Evolutionary conservation across 2,888 invertebrate genomes (phyloP), one percentile per base, ranked within the genome.

Genomic region (Herminia tarsipennalis): DNA sequence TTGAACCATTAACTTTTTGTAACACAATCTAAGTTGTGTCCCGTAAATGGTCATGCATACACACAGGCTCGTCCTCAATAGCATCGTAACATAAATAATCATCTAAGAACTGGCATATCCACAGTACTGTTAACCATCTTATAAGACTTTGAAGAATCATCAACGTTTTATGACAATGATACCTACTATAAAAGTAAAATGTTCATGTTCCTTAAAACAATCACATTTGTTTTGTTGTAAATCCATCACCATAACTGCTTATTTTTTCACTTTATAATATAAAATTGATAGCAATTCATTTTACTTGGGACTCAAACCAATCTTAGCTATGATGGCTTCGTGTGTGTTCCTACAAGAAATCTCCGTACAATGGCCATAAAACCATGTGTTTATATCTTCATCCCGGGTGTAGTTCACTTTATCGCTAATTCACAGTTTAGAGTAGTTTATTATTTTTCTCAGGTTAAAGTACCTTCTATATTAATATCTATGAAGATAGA

Each of bases 341-440:
- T 68, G 71, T 71, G 72, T 50, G 71, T 67, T 61, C 66, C 49
- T 40, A 53, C 58, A 45, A 52, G 59, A 65, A 69, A 65, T 70
- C 53, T 58, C 54, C 57, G 69, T 66, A 69, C 56, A 59, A 57
- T 60, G 58, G 54, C 66, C 58, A 68, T 73, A 71, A 73, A 73
- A 67, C 55, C 52, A 46, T 34, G 33, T 44, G 60, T 72, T 73
- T 68, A 73, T 65, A 69, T 70, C 69, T 71, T 73, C 62, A 73
- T 70, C 49, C 58, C 60, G 60, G 54, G 39, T 42, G 48, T 50
- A 39, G 53, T 37, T 57, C 34, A 36, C 51, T 67, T 69, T 67
- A 70, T 66, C 56, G 54, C 56, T 54, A 54, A 69, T 69, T 56
- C 53, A 50, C 45, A 53, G 45, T 46, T 56, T 32, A 42, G 40